Evolutionary conservation across 2,888 invertebrate species (phyloP).

Genomic region (Drosophila neonasuta): DNA sequence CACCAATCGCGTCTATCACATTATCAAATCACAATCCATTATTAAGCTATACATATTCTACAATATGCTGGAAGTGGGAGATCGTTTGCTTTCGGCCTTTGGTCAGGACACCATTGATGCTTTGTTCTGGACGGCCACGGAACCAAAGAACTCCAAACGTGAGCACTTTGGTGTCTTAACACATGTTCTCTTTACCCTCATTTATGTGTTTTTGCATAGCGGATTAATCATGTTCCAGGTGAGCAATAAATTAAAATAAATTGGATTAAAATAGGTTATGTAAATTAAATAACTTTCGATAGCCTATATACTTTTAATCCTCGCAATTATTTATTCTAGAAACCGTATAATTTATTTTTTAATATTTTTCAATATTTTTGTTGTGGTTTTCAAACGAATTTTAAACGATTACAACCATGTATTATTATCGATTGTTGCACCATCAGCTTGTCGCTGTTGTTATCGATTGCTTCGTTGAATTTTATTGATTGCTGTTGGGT

Average conservation of each 20-base stretch:
- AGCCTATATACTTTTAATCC: no score
- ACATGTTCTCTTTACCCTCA: conserved; percentile 94
- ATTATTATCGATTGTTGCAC: background rate
- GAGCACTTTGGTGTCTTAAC: conserved; percentile 94
- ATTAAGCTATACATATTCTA: conserved; percentile 99
- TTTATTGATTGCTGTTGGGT: background rate
- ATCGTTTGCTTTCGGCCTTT: conserved; percentile 96
- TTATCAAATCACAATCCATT: conserved; percentile 98
- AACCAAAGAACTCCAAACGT: conserved; percentile 91
- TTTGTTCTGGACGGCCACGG: conserved; percentile 98
- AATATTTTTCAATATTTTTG: no score
- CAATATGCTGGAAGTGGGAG: conserved; percentile 99
- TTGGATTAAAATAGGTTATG: no score
- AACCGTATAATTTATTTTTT: no score
- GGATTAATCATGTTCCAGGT: conserved; percentile 96
- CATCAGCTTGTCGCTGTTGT: background rate
- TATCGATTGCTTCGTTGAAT: background rate
- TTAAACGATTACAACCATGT: no score
- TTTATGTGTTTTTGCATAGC: conserved; percentile 95
- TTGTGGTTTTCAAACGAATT: no score
- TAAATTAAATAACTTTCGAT: no score
- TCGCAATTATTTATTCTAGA: no score
- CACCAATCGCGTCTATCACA: conserved; percentile 98
- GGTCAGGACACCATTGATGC: conserved; percentile 99
- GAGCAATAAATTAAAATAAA: conserved; percentile 82